These are phyloP conservation scores for Dromiciops gliroides DNA, from an alignment of 2,113 vertebrate species.

Conservation along the genomic window DNA sequence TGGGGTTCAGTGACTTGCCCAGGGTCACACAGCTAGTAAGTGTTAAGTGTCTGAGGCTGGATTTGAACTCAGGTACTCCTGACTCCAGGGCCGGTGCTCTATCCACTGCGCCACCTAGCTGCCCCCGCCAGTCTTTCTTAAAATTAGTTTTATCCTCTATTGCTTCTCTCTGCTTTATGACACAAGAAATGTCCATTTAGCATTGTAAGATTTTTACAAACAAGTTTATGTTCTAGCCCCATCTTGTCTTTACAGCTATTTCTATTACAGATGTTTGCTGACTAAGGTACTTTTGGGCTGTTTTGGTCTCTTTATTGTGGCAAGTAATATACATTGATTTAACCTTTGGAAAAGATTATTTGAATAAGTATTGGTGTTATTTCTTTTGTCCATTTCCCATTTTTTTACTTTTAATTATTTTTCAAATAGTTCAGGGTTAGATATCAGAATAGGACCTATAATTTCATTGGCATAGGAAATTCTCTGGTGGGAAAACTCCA, in stretches of 20 bases:
- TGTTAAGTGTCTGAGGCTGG: too few species aligned
- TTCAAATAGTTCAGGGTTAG: not conserved
- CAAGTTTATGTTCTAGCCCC: not conserved
- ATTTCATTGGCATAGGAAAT: not conserved
- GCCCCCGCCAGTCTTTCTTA: not conserved
- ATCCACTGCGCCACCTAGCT: too few species aligned
- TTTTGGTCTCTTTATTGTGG: not conserved
- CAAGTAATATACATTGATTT: not conserved
- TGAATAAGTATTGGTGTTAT: not conserved
- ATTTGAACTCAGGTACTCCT: too few species aligned
- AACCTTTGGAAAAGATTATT: not conserved
- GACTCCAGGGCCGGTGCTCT: too few species aligned
- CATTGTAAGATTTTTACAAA: not conserved
- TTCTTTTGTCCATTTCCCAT: not conserved
- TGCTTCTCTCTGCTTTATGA: not conserved
- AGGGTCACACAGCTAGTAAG: too few species aligned
- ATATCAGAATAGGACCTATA: not conserved
- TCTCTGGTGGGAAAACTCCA: not conserved
- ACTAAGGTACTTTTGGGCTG: not conserved
- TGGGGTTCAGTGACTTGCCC: too few species aligned
- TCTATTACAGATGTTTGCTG: not conserved
- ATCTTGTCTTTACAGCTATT: not conserved
- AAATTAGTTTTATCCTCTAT: not conserved
- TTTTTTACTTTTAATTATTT: not conserved
- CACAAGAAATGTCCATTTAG: not conserved